These are phyloP conservation scores for Lucinisca nassula DNA, from an alignment of 2,888 invertebrate species.

Conservation along the genomic window DNA sequence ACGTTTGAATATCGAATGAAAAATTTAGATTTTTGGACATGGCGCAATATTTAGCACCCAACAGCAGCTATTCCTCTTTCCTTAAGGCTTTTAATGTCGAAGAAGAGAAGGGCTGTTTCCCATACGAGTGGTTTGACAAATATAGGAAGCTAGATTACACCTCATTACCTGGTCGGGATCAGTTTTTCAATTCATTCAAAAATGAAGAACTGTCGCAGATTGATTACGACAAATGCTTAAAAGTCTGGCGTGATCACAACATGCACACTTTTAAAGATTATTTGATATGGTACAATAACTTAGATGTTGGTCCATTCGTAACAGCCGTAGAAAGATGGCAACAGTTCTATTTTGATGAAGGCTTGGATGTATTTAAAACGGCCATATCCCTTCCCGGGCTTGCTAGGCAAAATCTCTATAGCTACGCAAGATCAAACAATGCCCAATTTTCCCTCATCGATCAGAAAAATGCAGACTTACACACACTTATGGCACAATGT, in stretches of 20 bases:
- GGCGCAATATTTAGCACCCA: not conserved
- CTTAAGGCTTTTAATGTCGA: not conserved
- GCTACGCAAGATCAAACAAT: too few species aligned
- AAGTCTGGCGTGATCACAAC: not conserved
- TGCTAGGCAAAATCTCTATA: not conserved
- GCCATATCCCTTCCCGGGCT: not conserved
- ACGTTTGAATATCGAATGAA: too few species aligned
- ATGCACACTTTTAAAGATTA: not conserved
- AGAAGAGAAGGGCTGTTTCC: not conserved
- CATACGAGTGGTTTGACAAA: not conserved
- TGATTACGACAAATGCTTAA: too few species aligned
- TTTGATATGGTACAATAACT: not conserved
- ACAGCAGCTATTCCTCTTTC: not conserved
- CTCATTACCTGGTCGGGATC: not conserved
- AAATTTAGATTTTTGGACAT: not conserved
- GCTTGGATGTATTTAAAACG: not conserved
- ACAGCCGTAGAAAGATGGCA: not conserved
- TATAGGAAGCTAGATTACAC: not conserved
- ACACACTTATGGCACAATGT: too few species aligned
- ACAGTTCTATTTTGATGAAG: not conserved
- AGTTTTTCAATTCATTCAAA: too few species aligned
- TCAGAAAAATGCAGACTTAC: too few species aligned
- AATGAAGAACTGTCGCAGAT: too few species aligned
- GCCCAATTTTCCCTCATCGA: too few species aligned
- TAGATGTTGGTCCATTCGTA: not conserved